Evolutionary conservation across 1,140 invertebrate genomes (phyloP), one percentile per base, ranked within the genome.

Genomic region (Ectropis grisescens): DNA sequence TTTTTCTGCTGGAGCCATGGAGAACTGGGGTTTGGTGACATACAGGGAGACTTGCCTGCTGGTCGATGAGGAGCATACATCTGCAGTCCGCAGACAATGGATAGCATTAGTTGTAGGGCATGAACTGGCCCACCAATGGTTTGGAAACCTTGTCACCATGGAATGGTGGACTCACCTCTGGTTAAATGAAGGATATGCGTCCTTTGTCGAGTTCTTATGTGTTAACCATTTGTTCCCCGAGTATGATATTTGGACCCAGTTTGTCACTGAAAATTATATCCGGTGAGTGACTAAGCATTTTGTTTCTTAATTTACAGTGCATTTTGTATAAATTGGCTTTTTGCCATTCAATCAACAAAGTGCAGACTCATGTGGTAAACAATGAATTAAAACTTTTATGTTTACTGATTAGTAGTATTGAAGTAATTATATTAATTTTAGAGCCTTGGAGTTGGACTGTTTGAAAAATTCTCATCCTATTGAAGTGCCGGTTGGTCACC

Each of bases 151-250:
- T 2, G 94, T 96, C 0, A 96, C 95, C 5, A 97, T 97, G 95
- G 93, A 95, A 80, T 91, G 90, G 89, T 91, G 89, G 89, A 91
- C 89, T 1, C 89, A 92, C 68, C 61, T 92, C 4, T 96, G 94
- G 94, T 71, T 98, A 1, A 97, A 97, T 75, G 95, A 97, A 69
- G 95, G 95, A 2, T 97, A 97, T 69, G 94, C 95, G 4, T 91
- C 91, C 0, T 96, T 95, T 79, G 90, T 94, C 2, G 92, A 95
- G 66, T 96, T 92, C 56, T 79, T 97, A 0, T 97, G 94, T 76
- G 90, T 93, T 7, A 91, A 92, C 54, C 88, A 92, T 78, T 76
- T 96, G 4, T 96, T 97, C 64, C 93, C 94, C 0, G 91, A 96
- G 50, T 97, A 94, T 83, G 91, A 97, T 59, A 96, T 97, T 62